phyloP scores from a whole-genome alignment of 2,888 invertebrate species.

The Drosophila buzzatii region DNA sequence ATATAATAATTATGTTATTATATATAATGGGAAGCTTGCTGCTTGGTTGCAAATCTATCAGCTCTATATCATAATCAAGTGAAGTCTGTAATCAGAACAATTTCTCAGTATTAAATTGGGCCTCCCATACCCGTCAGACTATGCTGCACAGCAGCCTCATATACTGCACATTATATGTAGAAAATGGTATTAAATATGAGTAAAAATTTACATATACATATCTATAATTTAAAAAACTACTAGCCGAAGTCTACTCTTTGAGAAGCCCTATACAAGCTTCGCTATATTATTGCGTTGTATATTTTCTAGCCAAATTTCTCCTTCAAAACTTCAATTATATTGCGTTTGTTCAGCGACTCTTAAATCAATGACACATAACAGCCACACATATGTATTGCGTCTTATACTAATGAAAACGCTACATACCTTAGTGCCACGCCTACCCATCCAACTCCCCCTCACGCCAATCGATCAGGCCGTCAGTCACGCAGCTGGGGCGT shows the following conservation, averaged over 20 bases:
- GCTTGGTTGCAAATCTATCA: neutral
- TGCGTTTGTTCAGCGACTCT: slow-evolving; percentile 32
- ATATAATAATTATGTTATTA: neutral
- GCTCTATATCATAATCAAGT: neutral
- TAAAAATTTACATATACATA: neutral
- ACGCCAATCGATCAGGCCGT: slow-evolving; percentile 9
- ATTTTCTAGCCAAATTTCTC: neutral
- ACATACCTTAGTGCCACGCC: neutral
- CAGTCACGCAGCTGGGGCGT: slow-evolving; percentile 53
- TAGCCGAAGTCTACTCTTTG: no score
- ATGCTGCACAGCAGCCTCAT: neutral
- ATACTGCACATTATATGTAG: neutral
- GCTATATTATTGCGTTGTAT: neutral
- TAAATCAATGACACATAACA: slow-evolving; percentile 21
- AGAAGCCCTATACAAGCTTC: neutral
- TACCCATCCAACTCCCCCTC: neutral
- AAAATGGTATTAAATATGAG: neutral
- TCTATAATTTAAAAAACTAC: neutral
- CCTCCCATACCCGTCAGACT: neutral
- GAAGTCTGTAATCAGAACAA: neutral
- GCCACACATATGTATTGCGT: slow-evolving; percentile 21
- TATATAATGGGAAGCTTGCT: neutral
- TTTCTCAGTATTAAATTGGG: neutral
- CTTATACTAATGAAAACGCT: slow-evolving; percentile 30
- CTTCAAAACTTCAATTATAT: neutral